phyloP scores from a whole-genome alignment of 2,888 invertebrate genomes.

The Xestoiulus laeticollis region DNA sequence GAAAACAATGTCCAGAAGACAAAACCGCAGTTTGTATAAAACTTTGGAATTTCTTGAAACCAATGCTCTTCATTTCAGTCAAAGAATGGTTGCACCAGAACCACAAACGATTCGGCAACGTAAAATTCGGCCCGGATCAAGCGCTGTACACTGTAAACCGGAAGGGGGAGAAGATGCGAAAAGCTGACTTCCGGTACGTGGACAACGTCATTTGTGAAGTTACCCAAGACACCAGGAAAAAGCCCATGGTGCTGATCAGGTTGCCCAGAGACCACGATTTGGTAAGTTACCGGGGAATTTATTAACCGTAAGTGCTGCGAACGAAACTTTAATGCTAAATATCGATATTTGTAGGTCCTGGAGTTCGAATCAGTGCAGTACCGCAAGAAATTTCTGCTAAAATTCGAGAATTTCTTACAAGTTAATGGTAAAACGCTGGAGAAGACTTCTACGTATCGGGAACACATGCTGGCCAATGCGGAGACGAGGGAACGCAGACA shows the following conservation, averaged over 20 bases:
- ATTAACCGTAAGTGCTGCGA: background rate
- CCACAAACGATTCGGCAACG: constrained; percentile 85
- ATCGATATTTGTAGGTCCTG: constrained; percentile 68
- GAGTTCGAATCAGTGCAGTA: constrained; percentile 85
- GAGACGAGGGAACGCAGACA: constrained; percentile 95
- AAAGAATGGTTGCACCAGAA: constrained; percentile 95
- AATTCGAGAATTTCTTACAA: constrained; percentile 83
- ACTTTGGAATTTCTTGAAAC: constrained; percentile 45
- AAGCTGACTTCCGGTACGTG: constrained; percentile 78
- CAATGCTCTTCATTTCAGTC: constrained; percentile 68
- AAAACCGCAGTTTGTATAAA: background rate
- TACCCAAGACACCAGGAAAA: constrained; percentile 74
- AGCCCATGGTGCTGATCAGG: constrained; percentile 78
- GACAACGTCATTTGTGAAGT: constrained; percentile 86
- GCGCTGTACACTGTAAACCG: constrained; percentile 87
- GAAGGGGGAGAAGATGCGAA: constrained; percentile 89
- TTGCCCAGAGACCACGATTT: constrained; percentile 91
- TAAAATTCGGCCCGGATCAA: constrained; percentile 88
- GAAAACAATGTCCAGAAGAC: background rate
- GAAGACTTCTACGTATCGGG: constrained; percentile 76
- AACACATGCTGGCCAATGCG: constrained; percentile 87
- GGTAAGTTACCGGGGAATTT: constrained; percentile 63
- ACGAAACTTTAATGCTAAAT: background rate
- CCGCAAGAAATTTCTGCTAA: constrained; percentile 84
- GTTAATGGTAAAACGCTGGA: constrained; percentile 85